Evolutionary conservation across 2,797 vertebrate species (phyloP), one percentile per base, ranked within the genome.

Genomic region (Mallotus villosus): DNA sequence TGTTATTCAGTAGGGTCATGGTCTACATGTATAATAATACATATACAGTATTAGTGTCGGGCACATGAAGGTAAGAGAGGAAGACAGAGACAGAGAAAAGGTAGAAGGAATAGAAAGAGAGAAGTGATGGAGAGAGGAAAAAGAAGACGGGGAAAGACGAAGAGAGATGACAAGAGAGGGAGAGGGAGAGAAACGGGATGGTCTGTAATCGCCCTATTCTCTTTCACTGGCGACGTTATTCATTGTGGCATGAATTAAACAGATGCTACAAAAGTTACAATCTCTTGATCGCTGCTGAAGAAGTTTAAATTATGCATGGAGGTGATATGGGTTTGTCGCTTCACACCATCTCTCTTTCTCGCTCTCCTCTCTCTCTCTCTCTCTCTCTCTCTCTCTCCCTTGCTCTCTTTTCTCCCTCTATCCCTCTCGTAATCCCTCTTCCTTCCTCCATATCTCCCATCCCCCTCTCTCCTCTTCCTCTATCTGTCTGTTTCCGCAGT

Each of bases 1-100:
- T 55, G 51, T 55, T 55, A 55, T 17, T 55, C 51, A 55, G 51
- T 55, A n/a, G 16, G 51, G 16, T 55, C 51, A 19, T 55, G 16
- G 16, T 55, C 51, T 55, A 55, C 51, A n/a, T 17, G 17, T 41
- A 41, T 41, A 41, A 41, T 41, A 41, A 41, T 12, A 11, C 41
- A 41, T 41, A 41, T 41, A 41, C 9, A 41, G 9, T 41, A 41
- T 41, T 41, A 41, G 41, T 41, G 41, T 41, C 0, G 41, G 41
- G 5, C 51, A 55, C 16, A n/a, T 6, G 51, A 37, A 19, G 11
- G 34, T 19, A 81, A 82, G 77, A 74, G 75, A 59, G 17, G 1
- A 32, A 72, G 0, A 46, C 4, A 62, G 27, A 53, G 19, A n/a
- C 3, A 0, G 3, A 41, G 6, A 34, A 27, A 32, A 17, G 29